Evolutionary conservation across 2,113 vertebrate genomes (phyloP), one percentile per base, ranked within the genome.

Genomic region (Rhynchopsitta pachyrhyncha): DNA sequence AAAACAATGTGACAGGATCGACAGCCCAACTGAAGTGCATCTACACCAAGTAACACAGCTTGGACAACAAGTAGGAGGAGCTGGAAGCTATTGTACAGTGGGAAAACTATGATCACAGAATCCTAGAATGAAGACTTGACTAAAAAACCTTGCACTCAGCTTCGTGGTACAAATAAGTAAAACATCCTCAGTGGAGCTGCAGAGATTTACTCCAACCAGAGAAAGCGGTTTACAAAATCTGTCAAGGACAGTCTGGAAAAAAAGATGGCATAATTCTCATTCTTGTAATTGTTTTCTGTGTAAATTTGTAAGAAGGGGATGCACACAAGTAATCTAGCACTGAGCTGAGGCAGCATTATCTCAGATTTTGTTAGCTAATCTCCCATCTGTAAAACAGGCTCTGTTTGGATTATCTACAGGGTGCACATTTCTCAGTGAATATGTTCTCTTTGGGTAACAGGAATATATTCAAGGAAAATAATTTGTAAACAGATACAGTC

Each of bases 401-500:
- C 97, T 95, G 81, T 96, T 97, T 94, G 95, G 89, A 97, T 97
- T 97, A 97, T 95, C 97, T 96, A 78, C 90, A 84, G 83, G 69
- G 47, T 22, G 52, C 95, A 85, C 86, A 71, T 86, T 96, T 96
- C 91, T 93, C 82, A 90, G 81, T 86, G 83, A 94, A 95, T 97
- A 97, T 97, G 46, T 96, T 97, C 97, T 93, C 69, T 94, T 93
- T 92, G 81, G 53, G 71, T 95, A 97, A 97, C 92, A 87, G 93
- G 77, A 97, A 97, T 93, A 93, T 89, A 92, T 95, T 97, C 78
- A 95, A 97, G 81, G 83, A 97, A 97, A 97, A 97, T 96, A 97
- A 97, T 97, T 97, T 97, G 59, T 86, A 95, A 97, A 95, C 92
- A 97, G 93, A 97, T 93, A 97, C 70, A 94, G 81, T 68, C 39